phyloP scores from a whole-genome alignment of 2,888 invertebrate species.

The Sphaerophoria rueppellii region DNA sequence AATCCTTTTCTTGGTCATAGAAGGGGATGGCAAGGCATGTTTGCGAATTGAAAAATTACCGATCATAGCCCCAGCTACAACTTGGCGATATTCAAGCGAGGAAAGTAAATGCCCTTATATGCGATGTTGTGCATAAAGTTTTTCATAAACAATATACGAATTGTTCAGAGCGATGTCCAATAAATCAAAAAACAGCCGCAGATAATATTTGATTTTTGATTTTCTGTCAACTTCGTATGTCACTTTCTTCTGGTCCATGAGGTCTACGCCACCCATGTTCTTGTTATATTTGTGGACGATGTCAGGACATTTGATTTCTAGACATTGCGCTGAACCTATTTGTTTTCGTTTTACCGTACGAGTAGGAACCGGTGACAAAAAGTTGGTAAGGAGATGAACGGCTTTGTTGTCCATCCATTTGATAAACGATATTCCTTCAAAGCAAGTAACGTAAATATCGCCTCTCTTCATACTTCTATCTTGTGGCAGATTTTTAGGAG shows the following conservation, averaged over 20 bases:
- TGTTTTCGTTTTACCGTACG: background rate
- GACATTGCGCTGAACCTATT: background rate
- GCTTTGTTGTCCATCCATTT: slow-evolving; percentile 1
- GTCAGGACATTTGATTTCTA: background rate
- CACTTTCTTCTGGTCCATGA: background rate
- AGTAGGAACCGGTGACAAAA: background rate
- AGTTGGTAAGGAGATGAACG: background rate
- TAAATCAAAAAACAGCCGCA: background rate
- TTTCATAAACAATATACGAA: no score
- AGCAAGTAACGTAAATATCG: background rate
- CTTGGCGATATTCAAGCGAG: background rate
- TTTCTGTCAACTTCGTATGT: background rate
- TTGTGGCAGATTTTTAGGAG: background rate
- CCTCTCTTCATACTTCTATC: slow-evolving; percentile 6
- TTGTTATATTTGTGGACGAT: background rate
- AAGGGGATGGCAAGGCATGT: no score
- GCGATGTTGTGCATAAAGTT: background rate
- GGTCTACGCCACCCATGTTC: background rate
- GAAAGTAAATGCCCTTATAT: background rate
- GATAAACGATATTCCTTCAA: background rate
- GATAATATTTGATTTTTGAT: slow-evolving; percentile 3
- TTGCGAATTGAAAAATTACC: no score
- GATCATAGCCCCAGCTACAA: no score
- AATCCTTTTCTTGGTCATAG: no score
- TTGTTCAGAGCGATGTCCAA: no score